These are phyloP conservation scores for Tichodroma muraria DNA, from an alignment of 2,113 vertebrate genomes.

Conservation along the genomic window DNA sequence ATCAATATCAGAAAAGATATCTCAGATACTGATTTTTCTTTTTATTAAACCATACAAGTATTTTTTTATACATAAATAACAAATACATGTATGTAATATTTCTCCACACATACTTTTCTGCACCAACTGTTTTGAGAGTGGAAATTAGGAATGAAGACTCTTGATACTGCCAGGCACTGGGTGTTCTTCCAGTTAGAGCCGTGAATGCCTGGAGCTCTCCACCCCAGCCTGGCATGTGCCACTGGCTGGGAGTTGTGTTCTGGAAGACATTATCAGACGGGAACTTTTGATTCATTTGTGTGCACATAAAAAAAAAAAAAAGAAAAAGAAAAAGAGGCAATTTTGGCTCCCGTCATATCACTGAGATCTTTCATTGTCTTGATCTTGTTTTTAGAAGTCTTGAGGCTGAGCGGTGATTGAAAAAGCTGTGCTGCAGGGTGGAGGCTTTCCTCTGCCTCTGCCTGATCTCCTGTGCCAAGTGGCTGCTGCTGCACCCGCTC, in stretches of 20 bases:
- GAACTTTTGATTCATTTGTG: conserved; percentile 34
- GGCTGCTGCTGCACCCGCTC: not conserved
- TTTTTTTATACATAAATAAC: not conserved
- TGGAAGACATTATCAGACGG: conserved; percentile 35
- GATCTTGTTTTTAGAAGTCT: conserved; percentile 17
- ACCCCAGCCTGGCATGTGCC: conserved; percentile 45
- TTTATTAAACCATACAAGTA: not conserved
- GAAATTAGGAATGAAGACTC: not conserved
- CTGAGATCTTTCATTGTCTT: conserved; percentile 46
- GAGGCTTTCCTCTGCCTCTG: conserved; percentile 36
- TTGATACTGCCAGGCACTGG: not conserved
- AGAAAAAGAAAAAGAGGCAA: not conserved
- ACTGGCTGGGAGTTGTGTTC: not conserved
- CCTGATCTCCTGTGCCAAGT: not conserved
- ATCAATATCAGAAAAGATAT: not conserved
- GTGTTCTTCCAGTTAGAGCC: not conserved
- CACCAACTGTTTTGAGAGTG: not conserved
- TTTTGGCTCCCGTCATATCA: conserved; percentile 29
- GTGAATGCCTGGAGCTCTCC: conserved; percentile 5
- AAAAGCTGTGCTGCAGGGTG: conserved; percentile 6
- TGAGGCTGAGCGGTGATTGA: conserved; percentile 11
- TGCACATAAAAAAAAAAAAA: not conserved
- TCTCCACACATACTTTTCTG: not conserved
- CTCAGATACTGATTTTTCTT: not conserved
- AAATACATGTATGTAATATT: not conserved